These are phyloP conservation scores for Gymnothorax javanicus DNA, from an alignment of 2,797 vertebrate genomes.

Conservation along the genomic window DNA sequence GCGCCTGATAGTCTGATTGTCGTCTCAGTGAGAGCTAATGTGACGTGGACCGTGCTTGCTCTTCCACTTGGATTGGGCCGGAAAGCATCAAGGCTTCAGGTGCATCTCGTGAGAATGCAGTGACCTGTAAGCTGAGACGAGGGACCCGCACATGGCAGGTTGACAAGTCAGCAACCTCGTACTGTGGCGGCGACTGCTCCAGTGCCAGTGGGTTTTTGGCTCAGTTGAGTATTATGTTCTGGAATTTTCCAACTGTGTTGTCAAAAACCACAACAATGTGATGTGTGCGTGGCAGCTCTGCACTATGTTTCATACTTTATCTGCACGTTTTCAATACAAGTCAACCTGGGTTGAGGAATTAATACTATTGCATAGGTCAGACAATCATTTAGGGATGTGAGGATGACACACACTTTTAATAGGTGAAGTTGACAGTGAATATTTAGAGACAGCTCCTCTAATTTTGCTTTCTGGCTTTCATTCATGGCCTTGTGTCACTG, in stretches of 20 bases:
- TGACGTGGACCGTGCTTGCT: neutral
- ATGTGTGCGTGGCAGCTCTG: neutral
- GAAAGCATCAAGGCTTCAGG: neutral
- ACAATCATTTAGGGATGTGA: neutral
- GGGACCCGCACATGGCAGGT: slow-evolving; percentile 34
- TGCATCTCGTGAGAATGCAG: slow-evolving; percentile 12
- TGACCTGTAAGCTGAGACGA: slow-evolving; percentile 10
- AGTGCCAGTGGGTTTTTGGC: slow-evolving; percentile 29
- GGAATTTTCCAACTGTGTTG: neutral
- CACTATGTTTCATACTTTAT: neutral
- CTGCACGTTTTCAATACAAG: neutral
- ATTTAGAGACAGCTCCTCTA: neutral
- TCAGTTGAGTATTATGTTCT: neutral
- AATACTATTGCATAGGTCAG: neutral
- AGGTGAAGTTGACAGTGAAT: neutral
- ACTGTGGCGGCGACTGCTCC: slow-evolving; percentile 1
- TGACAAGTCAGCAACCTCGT: slow-evolving; percentile 46
- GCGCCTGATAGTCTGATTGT: neutral
- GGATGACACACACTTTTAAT: neutral
- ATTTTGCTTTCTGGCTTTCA: neutral
- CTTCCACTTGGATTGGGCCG: no score
- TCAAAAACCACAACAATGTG: neutral
- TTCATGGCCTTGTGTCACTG: neutral
- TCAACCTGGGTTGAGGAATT: neutral
- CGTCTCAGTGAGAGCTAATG: neutral